phyloP scores from a whole-genome alignment of 2,888 invertebrate species.

The Melieria crassipennis region DNA sequence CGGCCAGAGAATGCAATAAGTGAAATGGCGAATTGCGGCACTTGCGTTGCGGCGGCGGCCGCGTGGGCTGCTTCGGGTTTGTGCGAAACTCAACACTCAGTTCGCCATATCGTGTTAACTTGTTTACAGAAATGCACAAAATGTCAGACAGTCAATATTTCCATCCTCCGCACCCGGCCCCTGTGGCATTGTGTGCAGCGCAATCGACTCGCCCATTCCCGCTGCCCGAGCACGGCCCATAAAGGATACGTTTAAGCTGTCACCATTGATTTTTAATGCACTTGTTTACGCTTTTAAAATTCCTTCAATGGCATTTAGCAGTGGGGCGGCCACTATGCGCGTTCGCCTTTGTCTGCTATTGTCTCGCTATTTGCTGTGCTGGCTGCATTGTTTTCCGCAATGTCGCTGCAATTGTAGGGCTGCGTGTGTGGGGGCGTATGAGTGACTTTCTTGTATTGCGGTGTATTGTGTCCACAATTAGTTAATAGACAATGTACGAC shows the following conservation, averaged over 20 bases:
- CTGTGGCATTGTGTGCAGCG: background rate
- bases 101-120: conserved; percentile 36
- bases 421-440: too few relatives aligned
- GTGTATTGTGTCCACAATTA: too few relatives aligned
- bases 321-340: background rate
- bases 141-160: conserved; percentile 30
- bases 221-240: background rate
- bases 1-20: too few relatives aligned
- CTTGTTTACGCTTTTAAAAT: conserved; percentile 35
- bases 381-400: too few relatives aligned
- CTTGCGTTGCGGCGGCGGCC: too few relatives aligned
- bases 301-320: background rate
- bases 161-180: background rate
- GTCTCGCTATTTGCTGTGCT: too few relatives aligned
- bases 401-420: too few relatives aligned
- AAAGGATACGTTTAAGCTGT: conserved; percentile 40
- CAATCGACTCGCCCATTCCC: background rate
- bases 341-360: too few relatives aligned
- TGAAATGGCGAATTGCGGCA: too few relatives aligned
- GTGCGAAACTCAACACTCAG: conserved; percentile 43
- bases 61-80: too few relatives aligned
- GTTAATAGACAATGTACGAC: too few relatives aligned
- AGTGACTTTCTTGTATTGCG: too few relatives aligned
- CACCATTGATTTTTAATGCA: conserved; percentile 45
- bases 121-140: conserved; percentile 31